phyloP scores from a whole-genome alignment of 1,140 invertebrate genomes.

The Elymnias hypermnestra region DNA sequence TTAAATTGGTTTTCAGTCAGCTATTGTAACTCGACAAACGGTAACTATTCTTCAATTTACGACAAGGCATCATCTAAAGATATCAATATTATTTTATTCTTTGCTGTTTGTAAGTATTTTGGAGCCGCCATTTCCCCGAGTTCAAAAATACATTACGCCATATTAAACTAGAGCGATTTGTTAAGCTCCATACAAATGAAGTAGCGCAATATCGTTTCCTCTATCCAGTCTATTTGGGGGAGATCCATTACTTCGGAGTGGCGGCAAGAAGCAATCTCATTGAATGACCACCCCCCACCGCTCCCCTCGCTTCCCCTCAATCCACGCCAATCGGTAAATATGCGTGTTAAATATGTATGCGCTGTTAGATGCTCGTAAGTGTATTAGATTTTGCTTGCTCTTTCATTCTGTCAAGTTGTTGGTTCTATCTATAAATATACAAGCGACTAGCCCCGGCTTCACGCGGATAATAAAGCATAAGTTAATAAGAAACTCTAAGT shows the following conservation, averaged over 20 bases:
- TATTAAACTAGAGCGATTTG: neutral
- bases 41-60: too few species aligned
- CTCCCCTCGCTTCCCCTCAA: constrained; percentile 37
- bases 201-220: constrained; percentile 60
- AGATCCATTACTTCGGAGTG: constrained; percentile 76
- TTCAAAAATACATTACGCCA: too few species aligned
- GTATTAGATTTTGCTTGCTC: constrained; percentile 71
- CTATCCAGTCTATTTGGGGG: constrained; percentile 74
- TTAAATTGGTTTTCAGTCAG: too few species aligned
- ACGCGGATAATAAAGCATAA: too few species aligned
- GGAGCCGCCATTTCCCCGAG: too few species aligned
- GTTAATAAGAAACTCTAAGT: too few species aligned
- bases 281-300: constrained; percentile 68
- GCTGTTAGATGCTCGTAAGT: constrained; percentile 70
- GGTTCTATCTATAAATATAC: constrained; percentile 3
- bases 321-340: constrained; percentile 73
- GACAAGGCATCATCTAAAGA: too few species aligned
- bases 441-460: too few species aligned
- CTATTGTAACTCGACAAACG: too few species aligned
- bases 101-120: too few species aligned
- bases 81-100: too few species aligned
- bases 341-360: constrained; percentile 76
- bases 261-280: constrained; percentile 77
- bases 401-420: constrained; percentile 57
- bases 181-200: constrained; percentile 22